Evolutionary conservation across 2,888 invertebrate species (phyloP).

Genomic region (Drosophila phalerata): DNA sequence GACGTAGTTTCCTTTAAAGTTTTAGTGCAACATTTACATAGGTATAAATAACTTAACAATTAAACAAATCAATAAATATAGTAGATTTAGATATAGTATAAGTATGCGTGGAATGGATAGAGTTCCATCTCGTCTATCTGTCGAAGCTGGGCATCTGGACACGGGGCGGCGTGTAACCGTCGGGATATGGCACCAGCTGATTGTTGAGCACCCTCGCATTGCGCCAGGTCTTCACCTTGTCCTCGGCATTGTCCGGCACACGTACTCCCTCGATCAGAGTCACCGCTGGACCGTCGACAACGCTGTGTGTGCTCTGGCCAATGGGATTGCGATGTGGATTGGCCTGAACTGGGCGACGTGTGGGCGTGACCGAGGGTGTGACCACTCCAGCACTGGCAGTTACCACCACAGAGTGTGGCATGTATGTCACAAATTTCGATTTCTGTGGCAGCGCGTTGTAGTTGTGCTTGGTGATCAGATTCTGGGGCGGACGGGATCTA

Average conservation of each 20-base stretch:
- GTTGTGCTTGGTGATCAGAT: slow-evolving; percentile 78
- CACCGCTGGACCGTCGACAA: slow-evolving; percentile 82
- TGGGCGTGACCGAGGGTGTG: slow-evolving; percentile 46
- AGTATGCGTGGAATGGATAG: not conserved
- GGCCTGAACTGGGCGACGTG: slow-evolving; percentile 29
- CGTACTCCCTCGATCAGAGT: slow-evolving; percentile 91
- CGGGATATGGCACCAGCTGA: slow-evolving; percentile 91
- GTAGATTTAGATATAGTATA: slow-evolving; percentile 26
- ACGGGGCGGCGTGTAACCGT: slow-evolving; percentile 89
- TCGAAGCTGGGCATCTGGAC: slow-evolving; percentile 85
- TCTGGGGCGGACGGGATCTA: slow-evolving; percentile 65
- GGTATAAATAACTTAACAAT: slow-evolving; percentile 66
- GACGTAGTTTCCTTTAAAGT: slow-evolving; percentile 45
- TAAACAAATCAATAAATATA: slow-evolving; percentile 72
- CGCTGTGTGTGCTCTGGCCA: slow-evolving; percentile 67
- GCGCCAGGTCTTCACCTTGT: slow-evolving; percentile 92
- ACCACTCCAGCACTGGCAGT: slow-evolving; percentile 72
- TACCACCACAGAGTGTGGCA: slow-evolving; percentile 75
- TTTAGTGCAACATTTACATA: slow-evolving; percentile 64
- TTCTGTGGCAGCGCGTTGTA: slow-evolving; percentile 64
- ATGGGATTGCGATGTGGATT: slow-evolving; percentile 70
- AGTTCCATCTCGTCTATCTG: slow-evolving; percentile 50
- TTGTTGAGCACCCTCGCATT: slow-evolving; percentile 95
- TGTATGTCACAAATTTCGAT: slow-evolving; percentile 67
- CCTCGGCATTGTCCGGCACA: slow-evolving; percentile 93